Base-by-base conservation (phyloP, 2,888 invertebrate genomes). In the Heliconius cydno region DNA sequence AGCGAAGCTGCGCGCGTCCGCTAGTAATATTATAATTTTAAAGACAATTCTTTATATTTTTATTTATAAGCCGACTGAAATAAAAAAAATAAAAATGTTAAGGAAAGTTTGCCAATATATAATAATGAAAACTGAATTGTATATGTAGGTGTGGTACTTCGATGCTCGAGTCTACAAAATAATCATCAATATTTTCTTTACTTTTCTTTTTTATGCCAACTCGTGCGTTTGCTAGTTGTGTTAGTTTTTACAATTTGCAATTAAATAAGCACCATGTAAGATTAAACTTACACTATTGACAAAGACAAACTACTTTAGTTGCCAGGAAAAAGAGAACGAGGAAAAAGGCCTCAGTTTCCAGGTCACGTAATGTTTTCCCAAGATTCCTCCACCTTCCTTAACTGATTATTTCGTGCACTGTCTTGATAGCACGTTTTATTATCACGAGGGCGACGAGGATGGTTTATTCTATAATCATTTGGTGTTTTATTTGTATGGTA, bases 381-480 rank as follows among this genome's bases (percentile, higher is more conserved):
- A 86, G 85, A 82, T 85, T 85, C 86, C 82, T 85, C 86, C 82
- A 84, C n/a, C n/a, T n/a, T n/a, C 85, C 88, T 84, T 90, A 91
- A 92, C 91, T 91, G 92, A 91, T 92, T 92, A 91, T 92, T 91
- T 90, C 87, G 90, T 87, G 34, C n/a, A 34, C n/a, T 87, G 85
- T 87, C 86, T 86, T 88, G 86, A 86, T 87, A 84, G 86, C 90
- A 88, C 90, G 90, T 91, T 91, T 91, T 92, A 91, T 88, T 89
- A 88, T 88, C 88, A 86, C 84, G 83, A 82, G 83, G 71, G 74
- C 85, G 85, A 90, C 90, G 90, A 90, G 91, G 85, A 85, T 77
- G 86, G 88, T 82, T 90, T 90, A 87, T 89, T 89, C 87, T 86
- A 86, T 89, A 89, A 88, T 88, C 84, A 87, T 86, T 85, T 86